A percentile compares a stretch with the other conserved stretches of the same genome.
phyloP scores from a whole-genome alignment of 2,113 vertebrate genomes.

The Regulus satrapa region DNA sequence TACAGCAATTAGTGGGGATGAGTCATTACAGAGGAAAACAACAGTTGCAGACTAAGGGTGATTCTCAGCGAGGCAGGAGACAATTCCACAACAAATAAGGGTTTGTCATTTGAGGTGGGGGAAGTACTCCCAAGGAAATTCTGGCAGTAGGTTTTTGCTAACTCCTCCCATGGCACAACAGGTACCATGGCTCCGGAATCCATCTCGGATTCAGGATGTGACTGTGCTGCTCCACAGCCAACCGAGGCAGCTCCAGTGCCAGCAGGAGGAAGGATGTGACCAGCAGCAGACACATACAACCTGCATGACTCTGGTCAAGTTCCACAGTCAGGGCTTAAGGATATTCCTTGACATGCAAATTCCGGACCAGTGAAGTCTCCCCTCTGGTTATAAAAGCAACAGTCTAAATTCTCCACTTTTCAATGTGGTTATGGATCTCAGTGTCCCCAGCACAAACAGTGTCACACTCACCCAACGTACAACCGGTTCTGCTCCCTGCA shows the following conservation, averaged over 20 bases:
- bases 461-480: background rate
- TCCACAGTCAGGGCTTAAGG: background rate
- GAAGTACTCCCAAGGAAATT: background rate
- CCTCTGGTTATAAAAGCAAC: background rate
- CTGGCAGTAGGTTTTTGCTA: background rate
- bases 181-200: background rate
- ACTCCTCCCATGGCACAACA: background rate
- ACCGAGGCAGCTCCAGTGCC: background rate
- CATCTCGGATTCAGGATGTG: no score
- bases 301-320: background rate
- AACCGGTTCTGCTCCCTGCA: background rate
- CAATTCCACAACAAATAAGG: background rate
- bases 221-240: background rate
- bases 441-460: background rate
- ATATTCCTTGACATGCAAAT: background rate
- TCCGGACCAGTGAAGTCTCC: background rate
- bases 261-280: background rate
- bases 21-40: background rate
- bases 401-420: background rate
- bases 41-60: background rate
- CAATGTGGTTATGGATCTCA: background rate
- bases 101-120: background rate
- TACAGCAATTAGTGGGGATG: background rate
- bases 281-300: background rate
- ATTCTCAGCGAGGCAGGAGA: background rate